phyloP scores from a whole-genome alignment of 2,113 vertebrate species.

The Pachyramphus minor region DNA sequence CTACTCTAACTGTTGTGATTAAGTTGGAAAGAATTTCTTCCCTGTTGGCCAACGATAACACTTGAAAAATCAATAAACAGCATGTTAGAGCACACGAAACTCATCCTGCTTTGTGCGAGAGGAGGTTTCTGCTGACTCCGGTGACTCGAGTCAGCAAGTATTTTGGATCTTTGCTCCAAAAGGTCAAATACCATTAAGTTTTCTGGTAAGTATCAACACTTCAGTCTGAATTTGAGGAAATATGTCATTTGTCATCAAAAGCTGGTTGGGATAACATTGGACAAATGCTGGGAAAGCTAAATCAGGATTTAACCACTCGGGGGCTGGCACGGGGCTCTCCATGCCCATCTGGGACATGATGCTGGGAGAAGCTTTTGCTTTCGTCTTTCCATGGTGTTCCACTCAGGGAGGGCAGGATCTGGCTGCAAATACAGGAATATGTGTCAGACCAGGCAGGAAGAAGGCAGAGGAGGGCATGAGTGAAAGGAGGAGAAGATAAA shows the following conservation, averaged over 20 bases:
- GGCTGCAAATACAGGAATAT: not conserved
- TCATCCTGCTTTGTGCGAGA: not conserved
- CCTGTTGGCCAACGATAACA: constrained; percentile 76
- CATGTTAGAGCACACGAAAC: constrained; percentile 36
- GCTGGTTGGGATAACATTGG: not conserved
- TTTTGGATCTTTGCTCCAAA: constrained; percentile 18
- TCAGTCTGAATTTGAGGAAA: not conserved
- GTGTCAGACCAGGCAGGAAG: not conserved
- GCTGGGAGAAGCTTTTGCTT: fast-evolving
- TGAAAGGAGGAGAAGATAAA: not conserved
- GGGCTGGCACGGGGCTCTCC: not conserved
- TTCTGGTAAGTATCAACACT: not conserved
- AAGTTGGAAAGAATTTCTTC: constrained; percentile 80
- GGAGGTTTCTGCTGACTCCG: not conserved
- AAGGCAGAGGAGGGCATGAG: not conserved
- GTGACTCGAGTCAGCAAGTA: constrained; percentile 9
- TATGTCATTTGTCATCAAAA: not conserved
- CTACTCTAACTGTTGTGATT: constrained; percentile 77
- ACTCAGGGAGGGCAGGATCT: not conserved
- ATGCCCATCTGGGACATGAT: not conserved
- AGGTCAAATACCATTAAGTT: constrained; percentile 29
- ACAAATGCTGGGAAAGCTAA: not conserved
- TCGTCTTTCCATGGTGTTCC: not conserved
- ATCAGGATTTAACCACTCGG: not conserved
- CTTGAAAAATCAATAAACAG: constrained; percentile 77